Conservation (phyloP, 2,888 invertebrate genomes). For the Anagyrus pseudococci region DNA sequence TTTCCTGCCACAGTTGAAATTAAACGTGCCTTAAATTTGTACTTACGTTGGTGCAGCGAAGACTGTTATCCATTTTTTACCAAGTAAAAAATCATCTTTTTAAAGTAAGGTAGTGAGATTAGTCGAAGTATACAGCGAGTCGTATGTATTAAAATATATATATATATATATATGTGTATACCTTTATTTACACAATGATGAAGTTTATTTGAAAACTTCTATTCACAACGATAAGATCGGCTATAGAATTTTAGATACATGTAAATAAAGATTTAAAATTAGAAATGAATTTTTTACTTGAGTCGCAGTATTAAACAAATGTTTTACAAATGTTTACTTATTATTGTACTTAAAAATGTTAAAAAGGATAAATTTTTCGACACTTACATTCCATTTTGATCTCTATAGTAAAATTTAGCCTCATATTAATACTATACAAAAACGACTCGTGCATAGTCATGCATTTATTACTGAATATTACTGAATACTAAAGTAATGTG, state of each 20-base stretch:
- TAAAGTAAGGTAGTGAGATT: constrained; percentile 37
- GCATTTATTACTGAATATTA: constrained; percentile 36
- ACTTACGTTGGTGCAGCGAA: constrained; percentile 39
- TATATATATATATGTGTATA: constrained; percentile 11
- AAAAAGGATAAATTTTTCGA: constrained; percentile 22
- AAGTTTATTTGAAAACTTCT: constrained; percentile 25
- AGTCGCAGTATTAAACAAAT: constrained; percentile 32
- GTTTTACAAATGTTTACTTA: constrained; percentile 27
- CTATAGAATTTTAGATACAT: constrained; percentile 25
- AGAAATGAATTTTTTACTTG: constrained; percentile 10
- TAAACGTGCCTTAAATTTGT: constrained; percentile 37
- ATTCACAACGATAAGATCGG: constrained; percentile 29
- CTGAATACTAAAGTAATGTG: constrained; percentile 17
- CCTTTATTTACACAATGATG: constrained; percentile 28
- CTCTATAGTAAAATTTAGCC: constrained; percentile 32
- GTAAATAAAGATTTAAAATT: constrained; percentile 34
- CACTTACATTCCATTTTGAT: constrained; percentile 34
- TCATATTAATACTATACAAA: constrained; percentile 17
- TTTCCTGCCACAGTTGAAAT: constrained; percentile 25
- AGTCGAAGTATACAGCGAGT: constrained; percentile 36
- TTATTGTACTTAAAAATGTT: constrained; percentile 19
- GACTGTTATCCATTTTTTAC: constrained; percentile 39
- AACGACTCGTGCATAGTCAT: constrained; percentile 34
- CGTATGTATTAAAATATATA: too few species aligned
- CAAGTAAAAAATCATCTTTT: constrained; percentile 35